Base-by-base conservation (phyloP, 2,113 vertebrate genomes). In the Varanus komodoensis region DNA sequence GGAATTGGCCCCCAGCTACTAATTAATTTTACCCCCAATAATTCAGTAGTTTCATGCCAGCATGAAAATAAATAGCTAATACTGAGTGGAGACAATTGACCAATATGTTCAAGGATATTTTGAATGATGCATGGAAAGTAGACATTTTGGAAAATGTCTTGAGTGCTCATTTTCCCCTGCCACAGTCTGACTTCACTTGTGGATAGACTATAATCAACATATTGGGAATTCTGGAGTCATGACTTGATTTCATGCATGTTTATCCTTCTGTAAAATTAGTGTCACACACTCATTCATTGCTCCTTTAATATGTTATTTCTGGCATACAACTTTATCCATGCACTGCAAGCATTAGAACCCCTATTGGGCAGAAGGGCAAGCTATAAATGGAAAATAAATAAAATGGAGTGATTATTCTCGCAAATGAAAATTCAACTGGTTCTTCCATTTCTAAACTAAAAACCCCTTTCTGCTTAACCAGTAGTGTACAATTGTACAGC, bases 401-500 rank as follows among this genome's bases (percentile, higher is more conserved):
- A 77, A 80, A 82, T 44, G 48, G 64, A 48, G 19, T n/a, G 44
- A 69, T 88, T 68, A 54, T 69, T 68, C 64, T 71, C 8, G 32
- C 34, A 71, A 67, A 92, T 79, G 84, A 84, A 34, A 82, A 81
- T 67, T 64, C 82, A 85, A 19, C 77, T 88, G 17, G 17, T 29
- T 4, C 87, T 8, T 87, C 50, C 15, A 80, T 50, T 81, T 88
- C 77, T 80, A 52, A 52, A 80, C 17, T 89, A 73, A 93, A 80
- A 90, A 68, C 92, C 92, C 92, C n/a, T 84, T 84, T 69, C 25
- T 87, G 69, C 69, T 69, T 89, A 94, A 34, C 82, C 90, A 92
- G 91, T 94, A 92, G 83, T 86, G 91, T 93, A 78, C 29, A 89
- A 81, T 48, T 91, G 87, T 87, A 86, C 68, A 86, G 89, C 69